These are phyloP conservation scores for Oceanites oceanicus DNA, from an alignment of 2,113 vertebrate genomes.

Conservation along the genomic window DNA sequence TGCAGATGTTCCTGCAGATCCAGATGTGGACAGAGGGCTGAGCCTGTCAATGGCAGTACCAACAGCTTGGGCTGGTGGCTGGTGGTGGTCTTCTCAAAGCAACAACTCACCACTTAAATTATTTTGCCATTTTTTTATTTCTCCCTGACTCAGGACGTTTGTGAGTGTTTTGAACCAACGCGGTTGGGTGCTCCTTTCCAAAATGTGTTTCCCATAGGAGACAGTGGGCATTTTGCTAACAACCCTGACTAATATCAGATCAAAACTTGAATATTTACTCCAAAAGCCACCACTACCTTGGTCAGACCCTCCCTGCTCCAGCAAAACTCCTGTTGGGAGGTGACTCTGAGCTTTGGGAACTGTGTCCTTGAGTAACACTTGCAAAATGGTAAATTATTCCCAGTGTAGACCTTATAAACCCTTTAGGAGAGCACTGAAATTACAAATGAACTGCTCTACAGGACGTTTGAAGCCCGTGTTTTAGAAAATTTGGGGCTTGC, in stretches of 20 bases:
- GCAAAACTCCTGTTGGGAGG: background rate
- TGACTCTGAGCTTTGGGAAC: background rate
- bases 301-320: background rate
- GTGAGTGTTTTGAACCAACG: background rate
- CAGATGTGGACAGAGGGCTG: background rate
- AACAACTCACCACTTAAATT: accelerated
- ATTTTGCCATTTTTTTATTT: background rate
- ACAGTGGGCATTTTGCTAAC: background rate
- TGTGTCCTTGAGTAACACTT: background rate
- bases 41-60: accelerated
- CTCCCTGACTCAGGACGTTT: background rate
- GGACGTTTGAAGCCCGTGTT: background rate
- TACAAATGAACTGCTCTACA: background rate
- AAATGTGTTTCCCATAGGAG: background rate
- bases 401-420: accelerated
- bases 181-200: background rate
- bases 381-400: background rate
- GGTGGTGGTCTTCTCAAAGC: background rate
- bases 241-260: background rate
- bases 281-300: background rate
- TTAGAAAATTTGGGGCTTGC: background rate
- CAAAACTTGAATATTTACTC: background rate
- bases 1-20: conserved; percentile 16
- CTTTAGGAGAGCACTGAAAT: background rate
- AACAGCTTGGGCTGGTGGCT: background rate